A percentile compares a stretch with the other conserved stretches of the same genome.
These are phyloP conservation scores for Morpho achilles DNA, from an alignment of 2,888 invertebrate species.

Conservation along the genomic window DNA sequence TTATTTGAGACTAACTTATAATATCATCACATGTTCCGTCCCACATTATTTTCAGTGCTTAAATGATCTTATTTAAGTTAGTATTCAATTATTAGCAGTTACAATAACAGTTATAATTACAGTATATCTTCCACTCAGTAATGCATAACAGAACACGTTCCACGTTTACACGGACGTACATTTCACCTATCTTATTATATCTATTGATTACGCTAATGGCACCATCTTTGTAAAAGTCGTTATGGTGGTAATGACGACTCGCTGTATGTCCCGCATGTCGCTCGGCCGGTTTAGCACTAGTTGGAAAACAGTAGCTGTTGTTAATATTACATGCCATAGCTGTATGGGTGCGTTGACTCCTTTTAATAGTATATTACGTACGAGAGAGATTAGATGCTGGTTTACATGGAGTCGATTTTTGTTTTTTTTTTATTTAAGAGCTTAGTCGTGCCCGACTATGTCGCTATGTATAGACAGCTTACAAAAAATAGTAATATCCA, in stretches of 20 bases:
- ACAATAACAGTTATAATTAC: constrained; percentile 8
- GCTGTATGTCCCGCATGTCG: constrained; percentile 33
- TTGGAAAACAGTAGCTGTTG: constrained; percentile 70
- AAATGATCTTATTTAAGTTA: too few relatives aligned
- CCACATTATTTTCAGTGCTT: not conserved
- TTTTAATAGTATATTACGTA: constrained; percentile 72
- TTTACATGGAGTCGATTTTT: constrained; percentile 41
- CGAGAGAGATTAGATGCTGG: constrained; percentile 37
- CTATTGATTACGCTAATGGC: constrained; percentile 6
- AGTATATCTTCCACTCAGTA: not conserved
- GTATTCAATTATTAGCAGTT: too few relatives aligned
- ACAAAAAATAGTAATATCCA: too few relatives aligned
- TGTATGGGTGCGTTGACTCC: constrained; percentile 68
- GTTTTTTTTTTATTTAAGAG: not conserved
- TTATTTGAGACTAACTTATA: too few relatives aligned
- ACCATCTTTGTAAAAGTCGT: not conserved
- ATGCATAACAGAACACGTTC: constrained; percentile 2
- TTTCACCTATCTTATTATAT: constrained; percentile 4
- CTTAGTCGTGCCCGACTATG: too few relatives aligned
- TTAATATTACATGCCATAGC: constrained; percentile 63
- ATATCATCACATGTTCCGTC: too few relatives aligned
- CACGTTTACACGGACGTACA: constrained; percentile 5
- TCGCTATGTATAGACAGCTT: too few relatives aligned
- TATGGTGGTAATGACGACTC: constrained; percentile 8
- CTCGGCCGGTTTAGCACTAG: constrained; percentile 35